A percentile compares a stretch with the other conserved stretches of the same genome.
phyloP scores from a whole-genome alignment of 2,797 vertebrate species.

The Holocentrus rufus region DNA sequence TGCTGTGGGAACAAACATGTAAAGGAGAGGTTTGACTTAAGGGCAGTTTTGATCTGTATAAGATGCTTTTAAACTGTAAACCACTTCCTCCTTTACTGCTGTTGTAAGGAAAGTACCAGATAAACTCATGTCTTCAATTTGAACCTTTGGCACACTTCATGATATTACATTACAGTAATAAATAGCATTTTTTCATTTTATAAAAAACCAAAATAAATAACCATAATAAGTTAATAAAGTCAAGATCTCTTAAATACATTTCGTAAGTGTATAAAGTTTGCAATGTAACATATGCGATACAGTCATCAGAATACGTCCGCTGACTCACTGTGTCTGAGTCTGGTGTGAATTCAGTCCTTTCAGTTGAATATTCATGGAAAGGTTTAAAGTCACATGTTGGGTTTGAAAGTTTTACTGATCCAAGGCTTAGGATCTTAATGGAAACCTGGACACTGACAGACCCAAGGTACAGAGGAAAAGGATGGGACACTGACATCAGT shows the following conservation, averaged over 20 bases:
- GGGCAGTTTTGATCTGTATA: not conserved
- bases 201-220: slow-evolving; percentile 92
- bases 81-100: not conserved
- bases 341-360: slow-evolving; percentile 15
- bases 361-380: slow-evolving; percentile 18
- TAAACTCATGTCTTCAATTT: slow-evolving; percentile 7
- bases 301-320: slow-evolving; percentile 27
- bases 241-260: slow-evolving; percentile 89
- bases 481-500: not conserved
- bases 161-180: slow-evolving; percentile 78
- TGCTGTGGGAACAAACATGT: not conserved
- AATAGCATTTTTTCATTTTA: slow-evolving; percentile 81
- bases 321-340: slow-evolving; percentile 9
- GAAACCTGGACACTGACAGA: not conserved
- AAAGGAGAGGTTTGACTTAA: not conserved
- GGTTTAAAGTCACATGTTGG: slow-evolving; percentile 24
- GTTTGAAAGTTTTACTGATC: slow-evolving; percentile 19
- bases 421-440: slow-evolving; percentile 12
- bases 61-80: not conserved
- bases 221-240: slow-evolving; percentile 93
- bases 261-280: slow-evolving; percentile 46
- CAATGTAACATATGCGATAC: slow-evolving; percentile 27
- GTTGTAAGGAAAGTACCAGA: slow-evolving; percentile 21
- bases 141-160: slow-evolving; percentile 84
- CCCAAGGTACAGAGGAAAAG: slow-evolving; percentile 8